A percentile compares a stretch with the other conserved stretches of the same genome.
Conservation (phyloP, 2,113 vertebrate species). For the Hippocampus guttulatus region DNA sequence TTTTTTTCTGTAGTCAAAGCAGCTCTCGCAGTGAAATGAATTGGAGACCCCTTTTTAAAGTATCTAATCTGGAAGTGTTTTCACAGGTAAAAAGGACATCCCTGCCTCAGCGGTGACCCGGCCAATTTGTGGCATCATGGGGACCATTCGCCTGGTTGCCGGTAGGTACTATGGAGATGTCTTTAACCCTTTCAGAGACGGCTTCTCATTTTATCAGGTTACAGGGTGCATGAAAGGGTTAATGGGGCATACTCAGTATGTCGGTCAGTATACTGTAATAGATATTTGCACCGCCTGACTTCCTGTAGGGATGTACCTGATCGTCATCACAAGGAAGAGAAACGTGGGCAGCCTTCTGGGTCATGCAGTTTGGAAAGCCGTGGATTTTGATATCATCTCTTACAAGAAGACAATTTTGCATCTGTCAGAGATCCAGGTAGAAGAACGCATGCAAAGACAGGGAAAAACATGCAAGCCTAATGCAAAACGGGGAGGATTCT, state of each 20-base stretch:
- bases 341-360: constrained; percentile 90
- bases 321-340: constrained; percentile 93
- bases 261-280: background rate
- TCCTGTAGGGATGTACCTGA: constrained; percentile 87
- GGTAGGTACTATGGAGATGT: constrained; percentile 65
- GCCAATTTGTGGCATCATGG: constrained; percentile 90
- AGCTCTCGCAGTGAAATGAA: background rate
- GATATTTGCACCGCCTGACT: background rate
- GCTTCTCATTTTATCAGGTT: too few relatives aligned
- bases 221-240: background rate
- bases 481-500: background rate
- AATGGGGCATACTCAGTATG: background rate
- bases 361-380: constrained; percentile 92
- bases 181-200: too few relatives aligned
- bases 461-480: background rate
- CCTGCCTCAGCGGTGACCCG: constrained; percentile 89
- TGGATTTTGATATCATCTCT: constrained; percentile 91
- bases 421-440: constrained; percentile 93
- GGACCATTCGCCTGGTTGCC: constrained; percentile 91
- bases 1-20: background rate
- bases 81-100: constrained; percentile 85
- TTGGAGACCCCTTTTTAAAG: background rate
- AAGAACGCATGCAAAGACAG: background rate
- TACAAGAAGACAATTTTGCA: constrained; percentile 96
- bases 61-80: background rate